A percentile compares a stretch with the other conserved stretches of the same genome.
Evolutionary conservation across 1,140 invertebrate genomes (phyloP).

Genomic region (Monomorium pharaonis): DNA sequence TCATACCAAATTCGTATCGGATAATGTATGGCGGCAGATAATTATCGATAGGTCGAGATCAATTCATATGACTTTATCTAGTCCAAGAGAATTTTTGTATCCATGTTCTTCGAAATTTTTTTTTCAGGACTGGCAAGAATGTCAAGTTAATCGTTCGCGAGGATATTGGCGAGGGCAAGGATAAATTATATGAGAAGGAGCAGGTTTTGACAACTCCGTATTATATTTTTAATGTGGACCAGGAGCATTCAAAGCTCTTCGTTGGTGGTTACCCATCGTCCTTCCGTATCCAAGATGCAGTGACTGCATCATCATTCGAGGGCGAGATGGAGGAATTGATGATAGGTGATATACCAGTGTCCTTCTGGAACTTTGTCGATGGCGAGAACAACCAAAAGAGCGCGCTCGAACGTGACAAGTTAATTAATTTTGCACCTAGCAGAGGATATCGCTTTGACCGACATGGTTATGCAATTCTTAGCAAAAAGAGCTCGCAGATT

Average conservation of each 20-base stretch:
- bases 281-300: constrained; percentile 88
- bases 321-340: constrained; percentile 96
- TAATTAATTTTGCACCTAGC: constrained; percentile 87
- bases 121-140: constrained; percentile 91
- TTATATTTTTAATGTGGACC: constrained; percentile 95
- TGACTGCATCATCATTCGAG: constrained; percentile 91
- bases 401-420: constrained; percentile 89
- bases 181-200: constrained; percentile 86
- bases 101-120: background rate
- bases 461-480: constrained; percentile 91
- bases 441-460: constrained; percentile 95
- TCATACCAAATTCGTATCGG: constrained; percentile 91
- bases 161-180: constrained; percentile 88
- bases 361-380: constrained; percentile 97
- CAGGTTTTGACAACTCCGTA: constrained; percentile 89
- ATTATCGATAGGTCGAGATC: constrained; percentile 91
- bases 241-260: constrained; percentile 94
- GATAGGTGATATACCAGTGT: constrained; percentile 94
- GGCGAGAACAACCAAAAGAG: constrained; percentile 91
- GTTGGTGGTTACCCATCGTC: constrained; percentile 94
- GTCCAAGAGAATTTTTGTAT: background rate
- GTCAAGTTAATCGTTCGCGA: constrained; percentile 93
- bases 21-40: constrained; percentile 96
- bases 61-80: background rate
- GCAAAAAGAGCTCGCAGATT: constrained; percentile 86